phyloP scores from a whole-genome alignment of 2,888 invertebrate genomes.

The Papilio protenor region DNA sequence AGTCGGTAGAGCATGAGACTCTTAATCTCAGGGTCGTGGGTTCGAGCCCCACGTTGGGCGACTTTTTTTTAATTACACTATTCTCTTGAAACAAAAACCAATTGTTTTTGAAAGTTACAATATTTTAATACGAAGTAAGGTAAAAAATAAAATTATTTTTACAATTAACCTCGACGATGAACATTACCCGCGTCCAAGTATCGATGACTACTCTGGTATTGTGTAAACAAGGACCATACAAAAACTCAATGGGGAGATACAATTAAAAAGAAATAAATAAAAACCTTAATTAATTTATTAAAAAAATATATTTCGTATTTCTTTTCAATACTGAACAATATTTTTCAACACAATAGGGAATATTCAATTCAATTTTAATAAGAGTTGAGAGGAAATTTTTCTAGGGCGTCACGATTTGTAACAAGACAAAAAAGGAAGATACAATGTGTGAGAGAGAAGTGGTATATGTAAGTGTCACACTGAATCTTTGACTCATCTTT shows the following conservation, averaged over 20 bases:
- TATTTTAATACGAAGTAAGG: not conserved
- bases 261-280: not conserved
- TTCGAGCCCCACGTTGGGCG: conserved; percentile 87
- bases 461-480: not conserved
- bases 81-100: not conserved
- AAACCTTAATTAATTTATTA: not conserved
- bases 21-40: conserved; percentile 87
- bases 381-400: not conserved
- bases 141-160: not conserved
- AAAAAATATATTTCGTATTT: not conserved
- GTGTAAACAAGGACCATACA: not conserved
- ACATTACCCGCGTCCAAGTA: not conserved
- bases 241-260: not conserved
- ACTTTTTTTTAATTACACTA: not conserved
- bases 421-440: not conserved
- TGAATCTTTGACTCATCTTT: not conserved
- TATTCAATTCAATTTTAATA: not conserved
- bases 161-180: not conserved
- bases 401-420: not conserved
- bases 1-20: conserved; percentile 84
- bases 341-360: not conserved
- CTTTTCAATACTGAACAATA: not conserved
- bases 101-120: not conserved
- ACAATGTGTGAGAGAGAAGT: not conserved
- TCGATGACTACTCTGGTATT: not conserved